These are phyloP conservation scores for Acrocyrtus sp. DNA, from an alignment of 2,888 invertebrate species.

Conservation along the genomic window DNA sequence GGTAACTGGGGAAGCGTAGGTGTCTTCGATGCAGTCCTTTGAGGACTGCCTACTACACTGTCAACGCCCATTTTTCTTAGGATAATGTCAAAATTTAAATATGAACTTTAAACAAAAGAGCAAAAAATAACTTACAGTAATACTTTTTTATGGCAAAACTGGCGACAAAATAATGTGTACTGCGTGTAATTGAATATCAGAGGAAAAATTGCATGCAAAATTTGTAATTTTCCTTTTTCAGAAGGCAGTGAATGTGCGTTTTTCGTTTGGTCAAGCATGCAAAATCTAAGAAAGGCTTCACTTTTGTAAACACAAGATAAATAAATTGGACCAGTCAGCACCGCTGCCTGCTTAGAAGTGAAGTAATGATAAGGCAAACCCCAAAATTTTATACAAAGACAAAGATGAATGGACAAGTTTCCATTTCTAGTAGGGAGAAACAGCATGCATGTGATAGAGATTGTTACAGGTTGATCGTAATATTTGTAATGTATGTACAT, in stretches of 20 bases:
- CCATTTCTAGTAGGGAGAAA: not conserved
- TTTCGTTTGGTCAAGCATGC: not conserved
- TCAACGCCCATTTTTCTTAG: not conserved
- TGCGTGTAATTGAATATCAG: no score
- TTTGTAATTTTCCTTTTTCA: constrained; percentile 6
- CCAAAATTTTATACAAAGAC: not conserved
- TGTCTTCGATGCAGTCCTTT: not conserved
- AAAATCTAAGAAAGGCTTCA: not conserved
- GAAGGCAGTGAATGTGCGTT: not conserved
- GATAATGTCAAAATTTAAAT: no score
- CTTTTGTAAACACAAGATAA: no score
- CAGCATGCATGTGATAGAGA: no score
- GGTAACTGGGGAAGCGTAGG: not conserved
- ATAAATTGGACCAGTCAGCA: no score
- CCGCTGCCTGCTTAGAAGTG: not conserved
- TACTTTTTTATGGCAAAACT: no score
- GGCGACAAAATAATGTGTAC: no score
- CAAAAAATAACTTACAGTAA: no score
- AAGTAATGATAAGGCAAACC: not conserved
- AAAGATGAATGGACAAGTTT: constrained; percentile 21
- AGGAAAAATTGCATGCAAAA: no score
- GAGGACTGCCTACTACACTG: not conserved
- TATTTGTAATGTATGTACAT: no score
- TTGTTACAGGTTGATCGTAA: no score
- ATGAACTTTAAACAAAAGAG: no score